Evolutionary conservation across 2,113 vertebrate genomes (phyloP), one percentile per base, ranked within the genome.

Genomic region (Sylvia atricapilla): DNA sequence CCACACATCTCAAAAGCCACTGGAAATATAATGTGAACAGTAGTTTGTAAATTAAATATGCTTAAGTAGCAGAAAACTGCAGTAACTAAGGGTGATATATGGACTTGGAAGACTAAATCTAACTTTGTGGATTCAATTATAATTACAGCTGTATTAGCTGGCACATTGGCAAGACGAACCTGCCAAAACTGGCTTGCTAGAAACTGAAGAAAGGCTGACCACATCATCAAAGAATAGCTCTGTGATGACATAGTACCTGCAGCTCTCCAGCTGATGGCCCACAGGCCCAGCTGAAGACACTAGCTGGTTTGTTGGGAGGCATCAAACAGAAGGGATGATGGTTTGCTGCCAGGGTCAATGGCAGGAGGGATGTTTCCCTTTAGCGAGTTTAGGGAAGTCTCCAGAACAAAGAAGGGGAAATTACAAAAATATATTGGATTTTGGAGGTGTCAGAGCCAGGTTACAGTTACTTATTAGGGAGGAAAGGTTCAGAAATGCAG

Each of bases 91-190:
- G 72, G 64, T 96, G 94, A 92, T 94, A 96, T 96, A 97, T 93
- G 90, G 93, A 89, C 75, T 90, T 95, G 90, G 89, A 81, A 96
- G 92, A 96, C 92, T 96, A 92, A 95, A 95, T 90, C 94, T 93
- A 91, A 90, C 80, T 94, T 95, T 95, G 87, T 97, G 94, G 95
- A 97, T 97, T 97, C 90, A 97, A 95, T 97, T 97, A 97, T 94
- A 97, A 97, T 95, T 96, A 90, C 97, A 98, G 95, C 96, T 97
- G 96, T 95, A 97, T 89, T 93, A 97, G 76, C 58, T 87, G 87
- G 90, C 92, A n/a, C 47, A 25, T 86, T 95, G 94, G 96, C 87
- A 95, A 81, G 95, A 89, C 7, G 18, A 87, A 95, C 37, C 92
- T 98, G 92, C 89, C 97, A 98, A 97, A 56, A 60, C 70, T 55